Conservation (phyloP, 2,113 vertebrate genomes). For the Hystrix brachyura region DNA sequence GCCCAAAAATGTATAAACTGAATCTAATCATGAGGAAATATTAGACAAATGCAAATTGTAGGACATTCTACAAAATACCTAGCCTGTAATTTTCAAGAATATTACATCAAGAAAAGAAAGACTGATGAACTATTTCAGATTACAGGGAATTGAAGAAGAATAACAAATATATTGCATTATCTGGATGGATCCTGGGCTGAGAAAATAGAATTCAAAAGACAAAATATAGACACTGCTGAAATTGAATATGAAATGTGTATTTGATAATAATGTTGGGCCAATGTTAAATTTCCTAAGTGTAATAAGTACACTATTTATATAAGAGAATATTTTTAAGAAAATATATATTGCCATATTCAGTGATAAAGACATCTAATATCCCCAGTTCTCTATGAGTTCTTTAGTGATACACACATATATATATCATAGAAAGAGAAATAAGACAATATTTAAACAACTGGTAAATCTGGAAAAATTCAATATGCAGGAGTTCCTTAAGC, state of each 20-base stretch:
- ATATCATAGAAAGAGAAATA: not conserved
- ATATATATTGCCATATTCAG: not conserved
- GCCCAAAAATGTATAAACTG: not conserved
- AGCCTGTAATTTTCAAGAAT: not conserved
- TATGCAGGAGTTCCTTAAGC: not conserved
- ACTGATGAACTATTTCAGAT: not conserved
- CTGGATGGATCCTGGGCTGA: not conserved
- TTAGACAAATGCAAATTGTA: not conserved
- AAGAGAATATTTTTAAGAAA: not conserved
- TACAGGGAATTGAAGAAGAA: not conserved
- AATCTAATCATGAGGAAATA: not conserved
- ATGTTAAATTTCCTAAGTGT: slow-evolving; percentile 42
- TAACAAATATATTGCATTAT: not conserved
- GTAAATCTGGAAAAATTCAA: slow-evolving; percentile 1
- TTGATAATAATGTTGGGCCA: not conserved
- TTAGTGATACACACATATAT: not conserved
- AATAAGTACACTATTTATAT: not conserved
- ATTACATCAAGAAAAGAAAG: not conserved
- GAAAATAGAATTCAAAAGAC: not conserved
- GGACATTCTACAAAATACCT: not conserved
- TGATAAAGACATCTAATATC: not conserved
- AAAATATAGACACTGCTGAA: not conserved
- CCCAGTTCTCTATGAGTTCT: not conserved
- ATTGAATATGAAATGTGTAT: not conserved
- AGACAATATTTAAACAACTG: not conserved